phyloP scores from a whole-genome alignment of 2,797 vertebrate genomes.

The Melanotaenia boesemani region DNA sequence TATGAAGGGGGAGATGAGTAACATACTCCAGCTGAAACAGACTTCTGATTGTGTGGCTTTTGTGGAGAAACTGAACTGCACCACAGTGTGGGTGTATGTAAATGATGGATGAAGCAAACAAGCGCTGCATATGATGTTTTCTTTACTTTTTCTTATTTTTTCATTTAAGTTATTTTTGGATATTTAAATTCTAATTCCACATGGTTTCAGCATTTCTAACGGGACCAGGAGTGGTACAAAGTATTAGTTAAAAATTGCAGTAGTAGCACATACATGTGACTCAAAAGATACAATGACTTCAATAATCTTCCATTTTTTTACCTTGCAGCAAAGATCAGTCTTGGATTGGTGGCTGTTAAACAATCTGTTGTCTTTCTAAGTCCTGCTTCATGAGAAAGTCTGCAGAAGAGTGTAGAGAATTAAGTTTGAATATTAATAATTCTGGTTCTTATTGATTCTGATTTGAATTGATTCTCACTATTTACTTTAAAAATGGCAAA shows the following conservation, averaged over 20 bases:
- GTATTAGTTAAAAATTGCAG: neutral
- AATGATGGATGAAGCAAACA: neutral
- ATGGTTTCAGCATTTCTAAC: neutral
- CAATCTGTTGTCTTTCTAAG: neutral
- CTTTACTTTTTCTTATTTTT: neutral
- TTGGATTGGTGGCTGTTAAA: neutral
- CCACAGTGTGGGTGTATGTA: neutral
- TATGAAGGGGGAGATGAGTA: slow-evolving; percentile 45
- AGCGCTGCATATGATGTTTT: neutral
- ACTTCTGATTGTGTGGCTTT: slow-evolving; percentile 32
- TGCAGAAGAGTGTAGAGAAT: neutral
- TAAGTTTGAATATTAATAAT: too few relatives aligned
- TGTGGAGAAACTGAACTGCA: neutral
- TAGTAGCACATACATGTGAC: neutral
- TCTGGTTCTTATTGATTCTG: too few relatives aligned
- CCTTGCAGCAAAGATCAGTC: neutral
- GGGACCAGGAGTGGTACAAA: too few relatives aligned
- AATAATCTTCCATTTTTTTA: neutral
- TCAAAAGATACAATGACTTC: too few relatives aligned
- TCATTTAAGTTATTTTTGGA: neutral
- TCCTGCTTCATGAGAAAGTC: neutral
- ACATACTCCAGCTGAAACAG: slow-evolving; percentile 34
- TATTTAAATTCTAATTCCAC: neutral
- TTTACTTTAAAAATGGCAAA: too few relatives aligned
- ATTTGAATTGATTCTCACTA: too few relatives aligned